Evolutionary conservation across 2,113 vertebrate genomes (phyloP), one percentile per base, ranked within the genome.

Genomic region (Seriola quinqueradiata): DNA sequence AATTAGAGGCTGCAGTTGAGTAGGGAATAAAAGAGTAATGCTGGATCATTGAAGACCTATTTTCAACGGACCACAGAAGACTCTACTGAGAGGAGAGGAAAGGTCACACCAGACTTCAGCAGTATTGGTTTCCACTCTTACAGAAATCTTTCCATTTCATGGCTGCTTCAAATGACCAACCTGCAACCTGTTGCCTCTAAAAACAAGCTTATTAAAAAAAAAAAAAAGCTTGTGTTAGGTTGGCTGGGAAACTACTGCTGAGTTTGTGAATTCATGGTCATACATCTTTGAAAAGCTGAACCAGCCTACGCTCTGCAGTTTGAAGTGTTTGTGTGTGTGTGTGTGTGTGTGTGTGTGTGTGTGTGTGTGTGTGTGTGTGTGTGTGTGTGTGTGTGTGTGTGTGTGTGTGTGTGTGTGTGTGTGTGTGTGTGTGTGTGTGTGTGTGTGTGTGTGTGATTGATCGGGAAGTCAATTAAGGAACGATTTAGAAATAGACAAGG

Each of bases 391-490:
- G 13, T 52, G 17, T 58, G 34, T 63, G 42, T 48, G n/a, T n/a
- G n/a, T n/a, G n/a, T n/a, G n/a, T n/a, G n/a, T n/a, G n/a, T n/a
- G n/a, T n/a, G n/a, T n/a, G n/a, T n/a, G n/a, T n/a, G n/a, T n/a
- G n/a, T n/a, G n/a, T n/a, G n/a, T n/a, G n/a, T n/a, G n/a, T n/a
- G n/a, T n/a, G n/a, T n/a, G n/a, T n/a, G 25, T 25, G 28, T 21
- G 50, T 58, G 64, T 76, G 60, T 57, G 13, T 58, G 34, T 63
- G 42, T 40, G 38, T 70, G 64, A 90, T 86, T 79, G 85, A 88
- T 87, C 54, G 8, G 38, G 25, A 67, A 86, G 70, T 85, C 87
- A 88, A 90, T 93, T 90, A 87, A 61, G 64, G 81, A 81, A 67
- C 77, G 61, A 87, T 91, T 91, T 89, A 57, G 72, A 77, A 86